Evolutionary conservation across 2,797 vertebrate genomes (phyloP).

Genomic region (Tokudaia tokunoshimensis): DNA sequence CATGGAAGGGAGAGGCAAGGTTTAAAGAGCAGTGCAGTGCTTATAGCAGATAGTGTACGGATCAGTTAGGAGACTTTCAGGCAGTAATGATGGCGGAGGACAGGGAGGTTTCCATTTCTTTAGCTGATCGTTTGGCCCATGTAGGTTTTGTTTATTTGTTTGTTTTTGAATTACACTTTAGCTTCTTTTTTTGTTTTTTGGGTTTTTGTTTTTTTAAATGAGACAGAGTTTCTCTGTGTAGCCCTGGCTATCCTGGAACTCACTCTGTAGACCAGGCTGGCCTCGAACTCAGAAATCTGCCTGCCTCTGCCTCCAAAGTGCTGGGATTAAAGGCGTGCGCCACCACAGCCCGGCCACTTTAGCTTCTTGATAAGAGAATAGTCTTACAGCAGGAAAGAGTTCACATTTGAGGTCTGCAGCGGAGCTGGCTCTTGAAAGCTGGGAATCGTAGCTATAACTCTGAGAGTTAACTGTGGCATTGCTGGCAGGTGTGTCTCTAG

Average conservation of each 20-base stretch:
- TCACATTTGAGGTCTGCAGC: constrained; percentile 60
- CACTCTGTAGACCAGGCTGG: too few species aligned
- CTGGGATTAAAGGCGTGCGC: too few species aligned
- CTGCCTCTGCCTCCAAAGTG: too few species aligned
- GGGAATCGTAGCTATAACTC: constrained; percentile 15
- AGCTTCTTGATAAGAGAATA: constrained; percentile 45
- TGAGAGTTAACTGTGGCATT: neutral
- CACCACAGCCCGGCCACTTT: neutral
- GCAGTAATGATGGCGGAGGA: neutral
- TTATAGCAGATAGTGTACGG: neutral
- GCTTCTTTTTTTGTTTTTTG: neutral
- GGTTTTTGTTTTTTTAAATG: too few species aligned
- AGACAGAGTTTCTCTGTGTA: too few species aligned
- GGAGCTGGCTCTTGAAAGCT: constrained; percentile 38
- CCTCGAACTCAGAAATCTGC: too few species aligned
- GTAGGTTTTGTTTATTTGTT: neutral
- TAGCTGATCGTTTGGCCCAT: neutral
- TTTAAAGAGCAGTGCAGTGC: neutral
- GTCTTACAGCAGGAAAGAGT: constrained; percentile 8
- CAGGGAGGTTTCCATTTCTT: constrained; percentile 39
- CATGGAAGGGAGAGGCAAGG: neutral
- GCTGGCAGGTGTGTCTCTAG: constrained; percentile 21
- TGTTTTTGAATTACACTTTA: constrained; percentile 45
- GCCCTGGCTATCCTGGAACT: too few species aligned
- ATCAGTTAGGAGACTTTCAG: constrained; percentile 51